These are phyloP conservation scores for Aptenodytes patagonicus DNA, from an alignment of 2,113 vertebrate species.

Conservation along the genomic window DNA sequence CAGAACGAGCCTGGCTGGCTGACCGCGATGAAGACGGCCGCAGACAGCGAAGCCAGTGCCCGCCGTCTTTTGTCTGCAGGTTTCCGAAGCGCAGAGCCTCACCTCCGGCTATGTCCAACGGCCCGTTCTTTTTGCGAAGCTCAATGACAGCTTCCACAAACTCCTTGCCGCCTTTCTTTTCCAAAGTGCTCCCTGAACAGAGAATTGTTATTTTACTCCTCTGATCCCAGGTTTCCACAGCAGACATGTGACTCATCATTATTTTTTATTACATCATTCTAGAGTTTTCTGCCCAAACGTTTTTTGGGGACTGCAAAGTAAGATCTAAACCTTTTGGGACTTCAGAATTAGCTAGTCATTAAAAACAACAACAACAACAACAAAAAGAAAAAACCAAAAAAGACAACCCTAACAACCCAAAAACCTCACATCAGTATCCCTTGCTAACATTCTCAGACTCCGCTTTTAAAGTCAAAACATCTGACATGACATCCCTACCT, in stretches of 20 bases:
- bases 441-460: background rate
- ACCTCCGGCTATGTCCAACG: constrained; percentile 95
- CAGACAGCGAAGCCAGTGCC: background rate
- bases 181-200: constrained; percentile 89
- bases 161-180: constrained; percentile 96
- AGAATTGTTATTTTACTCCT: constrained; percentile 47
- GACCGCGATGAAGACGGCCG: fast-evolving
- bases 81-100: constrained; percentile 45
- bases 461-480: background rate
- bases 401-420: constrained; percentile 62
- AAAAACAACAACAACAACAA: constrained; percentile 57
- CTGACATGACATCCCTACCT: constrained; percentile 28
- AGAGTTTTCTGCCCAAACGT: constrained; percentile 61
- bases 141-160: constrained; percentile 90
- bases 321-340: constrained; percentile 75
- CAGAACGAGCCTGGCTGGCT: background rate
- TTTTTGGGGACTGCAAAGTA: constrained; percentile 74
- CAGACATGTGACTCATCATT: constrained; percentile 13
- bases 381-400: constrained; percentile 23
- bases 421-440: constrained; percentile 20
- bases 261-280: constrained; percentile 9
- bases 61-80: background rate
- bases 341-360: constrained; percentile 53
- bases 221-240: background rate
- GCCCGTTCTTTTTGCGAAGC: constrained; percentile 94